phyloP scores from a whole-genome alignment of 2,797 vertebrate genomes.

The Falco columbarius region DNA sequence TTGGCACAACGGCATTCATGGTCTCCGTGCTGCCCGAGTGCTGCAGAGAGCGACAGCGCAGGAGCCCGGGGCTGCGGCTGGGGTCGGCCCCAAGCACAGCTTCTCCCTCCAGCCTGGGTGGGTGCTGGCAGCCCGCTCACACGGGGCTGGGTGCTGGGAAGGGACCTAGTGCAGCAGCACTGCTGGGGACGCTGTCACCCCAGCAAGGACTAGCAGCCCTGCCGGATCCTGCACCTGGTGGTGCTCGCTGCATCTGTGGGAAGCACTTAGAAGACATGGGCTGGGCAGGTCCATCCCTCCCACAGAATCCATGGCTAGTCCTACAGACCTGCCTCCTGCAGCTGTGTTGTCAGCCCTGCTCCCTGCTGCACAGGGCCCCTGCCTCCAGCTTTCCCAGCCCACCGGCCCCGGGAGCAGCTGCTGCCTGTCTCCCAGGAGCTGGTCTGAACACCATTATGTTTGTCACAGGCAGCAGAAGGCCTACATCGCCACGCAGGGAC shows the following conservation, averaged over 20 bases:
- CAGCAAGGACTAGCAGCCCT: background rate
- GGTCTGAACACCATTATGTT: background rate
- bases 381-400: background rate
- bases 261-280: background rate
- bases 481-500: constrained; percentile 96
- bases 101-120: background rate
- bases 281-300: background rate
- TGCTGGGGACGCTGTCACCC: background rate
- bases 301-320: background rate
- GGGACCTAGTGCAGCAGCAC: background rate
- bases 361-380: background rate
- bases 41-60: background rate
- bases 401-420: background rate
- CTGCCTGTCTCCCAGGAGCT: background rate
- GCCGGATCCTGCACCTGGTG: background rate
- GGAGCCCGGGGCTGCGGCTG: background rate
- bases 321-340: background rate
- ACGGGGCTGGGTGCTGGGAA: background rate
- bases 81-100: background rate
- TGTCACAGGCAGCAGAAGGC: constrained; percentile 92
- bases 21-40: background rate
- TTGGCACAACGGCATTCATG: background rate
- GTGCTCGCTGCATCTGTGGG: background rate
- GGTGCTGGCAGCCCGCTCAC: background rate
- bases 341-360: background rate